phyloP scores from a whole-genome alignment of 2,797 vertebrate genomes.

The Fistularia commersonii region DNA sequence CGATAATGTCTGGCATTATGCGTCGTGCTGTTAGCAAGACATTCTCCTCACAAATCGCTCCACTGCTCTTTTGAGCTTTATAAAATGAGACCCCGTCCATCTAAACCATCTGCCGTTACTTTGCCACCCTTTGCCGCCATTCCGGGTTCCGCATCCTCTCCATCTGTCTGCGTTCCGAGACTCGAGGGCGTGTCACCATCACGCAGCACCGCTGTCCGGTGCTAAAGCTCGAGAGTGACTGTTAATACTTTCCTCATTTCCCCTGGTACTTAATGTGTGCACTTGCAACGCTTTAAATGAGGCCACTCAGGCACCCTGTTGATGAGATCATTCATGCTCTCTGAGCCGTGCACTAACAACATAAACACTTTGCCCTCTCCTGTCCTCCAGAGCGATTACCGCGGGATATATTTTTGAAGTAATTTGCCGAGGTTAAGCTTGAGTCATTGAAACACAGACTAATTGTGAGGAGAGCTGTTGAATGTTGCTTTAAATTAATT shows the following conservation, averaged over 20 bases:
- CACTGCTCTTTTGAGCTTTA: conserved; percentile 17
- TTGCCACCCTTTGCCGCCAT: conserved; percentile 30
- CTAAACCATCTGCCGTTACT: conserved; percentile 44
- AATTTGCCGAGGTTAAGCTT: conserved; percentile 16
- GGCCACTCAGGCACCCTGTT: conserved; percentile 43
- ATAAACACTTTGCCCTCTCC: conserved; percentile 37
- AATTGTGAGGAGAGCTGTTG: conserved; percentile 29
- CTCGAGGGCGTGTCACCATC: conserved; percentile 27
- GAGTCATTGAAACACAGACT: conserved; percentile 25
- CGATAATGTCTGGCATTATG: conserved; percentile 27
- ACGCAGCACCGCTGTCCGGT: conserved; percentile 19
- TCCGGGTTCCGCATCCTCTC: conserved; percentile 31
- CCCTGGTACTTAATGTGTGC: conserved; percentile 36
- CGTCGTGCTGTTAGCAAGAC: conserved; percentile 10
- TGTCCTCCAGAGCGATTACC: conserved; percentile 30
- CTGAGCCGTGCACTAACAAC: conserved; percentile 37
- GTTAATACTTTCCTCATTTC: conserved; percentile 42
- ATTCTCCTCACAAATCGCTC: conserved; percentile 24
- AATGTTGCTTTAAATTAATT: conserved; percentile 37
- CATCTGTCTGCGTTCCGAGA: conserved; percentile 26
- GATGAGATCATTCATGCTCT: conserved; percentile 51
- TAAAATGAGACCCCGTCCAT: conserved; percentile 34
- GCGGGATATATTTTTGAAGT: conserved; percentile 28
- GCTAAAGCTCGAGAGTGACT: conserved; percentile 29
- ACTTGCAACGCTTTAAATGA: conserved; percentile 43